Base-by-base conservation (phyloP, 2,888 invertebrate species). In the Noctua fimbriata region DNA sequence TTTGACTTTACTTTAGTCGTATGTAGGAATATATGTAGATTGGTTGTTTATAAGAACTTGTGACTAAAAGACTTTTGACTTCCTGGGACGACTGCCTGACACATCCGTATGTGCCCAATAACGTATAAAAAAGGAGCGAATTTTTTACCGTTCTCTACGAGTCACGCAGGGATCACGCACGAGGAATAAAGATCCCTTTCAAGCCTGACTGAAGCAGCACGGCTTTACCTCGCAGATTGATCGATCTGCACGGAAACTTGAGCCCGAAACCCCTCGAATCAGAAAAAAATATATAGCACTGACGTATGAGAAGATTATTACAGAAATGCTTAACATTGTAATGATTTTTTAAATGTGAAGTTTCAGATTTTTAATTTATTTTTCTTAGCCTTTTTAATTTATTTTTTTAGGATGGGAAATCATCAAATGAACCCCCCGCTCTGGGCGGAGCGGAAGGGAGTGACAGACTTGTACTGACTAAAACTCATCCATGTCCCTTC, bases 161-260 rank as follows among this genome's bases (percentile, higher is more conserved):
- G n/a, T 36, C 18, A 82, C 16, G 58, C 10, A 66, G n/a, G 14
- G 32, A 28, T 77, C 66, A 66, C 82, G 32, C 49, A 67, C 49
- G 41, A 60, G 21, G 16, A 24, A 69, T n/a, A 76, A 58, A 66
- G 41, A 66, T 58, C 55, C 16, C n/a, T 69, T 69, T 49, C 36
- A 44, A 44, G 77, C 69, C n/a, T 36, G 28, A 49, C 32, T 58
- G 47, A 28, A 76, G 16, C 41, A 24, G 55, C n/a, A 58, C 41
- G 47, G 63, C 49, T 81, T 82, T 52, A 70, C 32, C 28, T 66
- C 69, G 4, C 69, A 58, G 7, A 60, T 67, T 81, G 58, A 73
- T 60, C 21, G 32, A 60, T 81, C 16, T 44, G 21, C 41, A 73
- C 21, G 21, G 9, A 67, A 49, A 41, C 58, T 41, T 18, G 32